phyloP scores from a whole-genome alignment of 2,797 vertebrate species.

The Hylomyscus alleni region DNA sequence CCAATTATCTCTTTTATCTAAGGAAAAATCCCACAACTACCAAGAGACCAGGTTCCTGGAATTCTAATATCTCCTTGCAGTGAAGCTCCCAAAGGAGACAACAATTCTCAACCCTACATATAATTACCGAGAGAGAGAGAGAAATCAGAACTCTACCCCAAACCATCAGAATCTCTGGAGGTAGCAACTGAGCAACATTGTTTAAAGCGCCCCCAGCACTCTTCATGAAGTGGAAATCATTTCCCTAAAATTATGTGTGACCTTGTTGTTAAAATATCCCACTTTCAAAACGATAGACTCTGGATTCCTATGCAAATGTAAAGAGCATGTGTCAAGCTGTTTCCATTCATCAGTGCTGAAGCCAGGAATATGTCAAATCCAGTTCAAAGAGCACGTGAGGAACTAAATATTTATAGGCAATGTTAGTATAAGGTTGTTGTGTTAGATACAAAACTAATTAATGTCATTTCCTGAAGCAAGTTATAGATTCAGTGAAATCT shows the following conservation, averaged over 20 bases:
- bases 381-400: conserved; percentile 33
- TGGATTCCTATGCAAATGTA: conserved; percentile 47
- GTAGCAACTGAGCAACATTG: background rate
- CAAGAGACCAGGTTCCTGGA: background rate
- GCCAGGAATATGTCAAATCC: conserved; percentile 50
- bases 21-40: background rate
- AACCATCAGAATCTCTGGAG: background rate
- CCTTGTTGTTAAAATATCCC: conserved; percentile 12
- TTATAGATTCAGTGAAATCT: background rate
- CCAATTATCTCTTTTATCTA: background rate
- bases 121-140: background rate
- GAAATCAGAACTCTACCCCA: background rate
- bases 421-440: background rate
- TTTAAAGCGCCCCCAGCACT: background rate
- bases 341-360: conserved; percentile 38
- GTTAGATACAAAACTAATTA: conserved; percentile 33
- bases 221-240: background rate
- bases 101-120: background rate
- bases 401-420: conserved; percentile 10
- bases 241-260: background rate
- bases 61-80: background rate
- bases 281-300: conserved; percentile 50
- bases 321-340: conserved; percentile 25
- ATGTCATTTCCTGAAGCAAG: conserved; percentile 41
- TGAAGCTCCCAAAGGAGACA: background rate